These are phyloP conservation scores for Carpatolechia fugitivella DNA, from an alignment of 2,888 invertebrate species.

Conservation along the genomic window DNA sequence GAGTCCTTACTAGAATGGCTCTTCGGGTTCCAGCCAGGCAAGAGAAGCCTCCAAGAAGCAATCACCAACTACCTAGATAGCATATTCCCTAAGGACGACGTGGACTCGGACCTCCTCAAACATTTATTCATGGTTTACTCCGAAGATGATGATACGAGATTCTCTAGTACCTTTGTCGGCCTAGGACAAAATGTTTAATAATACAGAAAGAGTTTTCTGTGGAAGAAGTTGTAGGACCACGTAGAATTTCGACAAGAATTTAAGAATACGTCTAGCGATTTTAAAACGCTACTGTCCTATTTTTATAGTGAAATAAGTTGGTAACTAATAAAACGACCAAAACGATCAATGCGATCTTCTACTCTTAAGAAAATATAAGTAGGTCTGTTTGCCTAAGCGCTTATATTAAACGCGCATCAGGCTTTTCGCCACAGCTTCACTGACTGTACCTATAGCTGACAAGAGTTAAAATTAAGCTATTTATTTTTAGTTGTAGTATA, in stretches of 20 bases:
- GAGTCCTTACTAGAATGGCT: conserved; percentile 30
- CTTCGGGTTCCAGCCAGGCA: conserved; percentile 28
- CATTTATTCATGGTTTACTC: conserved; percentile 53
- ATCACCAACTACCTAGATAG: conserved; percentile 53
- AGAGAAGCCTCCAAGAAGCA: conserved; percentile 51
- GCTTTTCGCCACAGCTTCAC: too few relatives aligned
- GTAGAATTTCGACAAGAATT: not conserved
- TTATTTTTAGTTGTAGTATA: too few relatives aligned
- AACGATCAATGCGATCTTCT: too few relatives aligned
- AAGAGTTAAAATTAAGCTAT: too few relatives aligned
- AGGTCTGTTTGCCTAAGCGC: too few relatives aligned
- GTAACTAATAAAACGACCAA: too few relatives aligned
- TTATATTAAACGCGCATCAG: not conserved
- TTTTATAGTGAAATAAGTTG: too few relatives aligned
- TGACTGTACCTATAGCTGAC: not conserved
- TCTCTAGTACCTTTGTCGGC: conserved; percentile 28
- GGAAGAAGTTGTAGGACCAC: not conserved
- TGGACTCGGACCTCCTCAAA: conserved; percentile 54
- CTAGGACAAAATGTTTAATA: conserved; percentile 4
- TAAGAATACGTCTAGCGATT: not conserved
- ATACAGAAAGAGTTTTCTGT: too few relatives aligned
- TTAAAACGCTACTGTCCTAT: too few relatives aligned
- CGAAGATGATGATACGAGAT: conserved; percentile 34
- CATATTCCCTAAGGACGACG: conserved; percentile 59
- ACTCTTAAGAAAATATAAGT: too few relatives aligned